Conservation (phyloP, 2,797 vertebrate genomes). For the Scolopax bukidnonensis region DNA sequence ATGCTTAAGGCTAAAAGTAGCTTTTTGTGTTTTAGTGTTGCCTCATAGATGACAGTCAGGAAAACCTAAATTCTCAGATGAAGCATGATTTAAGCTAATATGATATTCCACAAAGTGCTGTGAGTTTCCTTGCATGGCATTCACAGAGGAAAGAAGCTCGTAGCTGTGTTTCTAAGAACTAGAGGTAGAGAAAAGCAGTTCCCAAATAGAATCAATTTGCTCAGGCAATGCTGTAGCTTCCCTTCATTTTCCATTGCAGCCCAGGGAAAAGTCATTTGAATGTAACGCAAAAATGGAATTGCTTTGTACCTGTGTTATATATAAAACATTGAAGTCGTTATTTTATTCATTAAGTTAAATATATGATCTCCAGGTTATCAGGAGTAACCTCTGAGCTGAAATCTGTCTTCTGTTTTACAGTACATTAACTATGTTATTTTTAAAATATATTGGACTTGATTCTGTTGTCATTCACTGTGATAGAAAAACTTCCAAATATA, state of each 20-base stretch:
- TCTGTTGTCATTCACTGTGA: not conserved
- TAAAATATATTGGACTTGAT: not conserved
- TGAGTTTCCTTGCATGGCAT: not conserved
- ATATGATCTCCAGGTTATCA: not conserved
- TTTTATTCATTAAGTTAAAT: not conserved
- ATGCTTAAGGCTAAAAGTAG: not conserved
- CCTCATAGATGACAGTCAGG: not conserved
- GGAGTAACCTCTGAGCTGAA: not conserved
- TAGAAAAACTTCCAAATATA: not conserved
- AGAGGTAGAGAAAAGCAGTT: not conserved
- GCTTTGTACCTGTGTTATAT: not conserved
- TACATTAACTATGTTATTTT: not conserved
- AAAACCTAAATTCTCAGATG: not conserved
- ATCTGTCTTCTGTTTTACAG: not conserved
- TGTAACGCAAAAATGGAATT: not conserved
- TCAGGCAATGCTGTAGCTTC: accelerated
- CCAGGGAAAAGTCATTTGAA: not conserved
- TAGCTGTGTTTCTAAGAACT: not conserved
- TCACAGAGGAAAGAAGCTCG: not conserved
- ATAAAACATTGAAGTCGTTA: accelerated
- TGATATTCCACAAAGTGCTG: not conserved
- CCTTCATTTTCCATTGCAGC: not conserved
- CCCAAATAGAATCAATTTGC: not conserved
- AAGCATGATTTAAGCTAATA: not conserved
- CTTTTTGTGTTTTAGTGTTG: not conserved